phyloP scores from a whole-genome alignment of 2,113 vertebrate genomes.

The Perca schrenkii region DNA sequence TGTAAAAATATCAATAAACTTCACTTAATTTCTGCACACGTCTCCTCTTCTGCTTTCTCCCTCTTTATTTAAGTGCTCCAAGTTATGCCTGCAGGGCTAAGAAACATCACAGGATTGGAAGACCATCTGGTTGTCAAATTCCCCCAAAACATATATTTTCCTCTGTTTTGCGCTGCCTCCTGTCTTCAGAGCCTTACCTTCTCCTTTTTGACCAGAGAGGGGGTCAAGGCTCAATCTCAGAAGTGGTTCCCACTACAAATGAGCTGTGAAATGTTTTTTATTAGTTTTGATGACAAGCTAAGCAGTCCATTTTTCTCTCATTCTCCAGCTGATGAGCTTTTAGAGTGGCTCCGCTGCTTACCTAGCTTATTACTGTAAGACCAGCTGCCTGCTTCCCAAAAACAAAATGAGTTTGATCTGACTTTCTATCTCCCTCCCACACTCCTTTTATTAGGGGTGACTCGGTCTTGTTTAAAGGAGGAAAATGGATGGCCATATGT shows the following conservation, averaged over 20 bases:
- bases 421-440: not conserved
- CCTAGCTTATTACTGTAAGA: constrained; percentile 16
- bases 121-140: constrained; percentile 20
- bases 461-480: constrained; percentile 10
- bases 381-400: constrained; percentile 27
- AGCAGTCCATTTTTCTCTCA: constrained; percentile 1
- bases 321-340: constrained; percentile 32
- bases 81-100: not conserved
- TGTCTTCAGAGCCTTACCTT: not conserved
- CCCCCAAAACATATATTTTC: not conserved
- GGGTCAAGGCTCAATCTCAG: constrained; percentile 16
- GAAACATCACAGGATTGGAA: not conserved
- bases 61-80: not conserved
- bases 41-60: not conserved
- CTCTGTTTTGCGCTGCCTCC: not conserved
- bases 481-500: constrained; percentile 12
- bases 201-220: not conserved
- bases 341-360: constrained; percentile 12
- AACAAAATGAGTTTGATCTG: constrained; percentile 17
- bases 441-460: constrained; percentile 2
- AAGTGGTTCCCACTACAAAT: not conserved
- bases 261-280: constrained; percentile 23
- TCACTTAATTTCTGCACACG: not conserved
- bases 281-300: constrained; percentile 23
- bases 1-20: not conserved